Base-by-base conservation (phyloP, 2,797 vertebrate species). In the Streptopelia turtur region DNA sequence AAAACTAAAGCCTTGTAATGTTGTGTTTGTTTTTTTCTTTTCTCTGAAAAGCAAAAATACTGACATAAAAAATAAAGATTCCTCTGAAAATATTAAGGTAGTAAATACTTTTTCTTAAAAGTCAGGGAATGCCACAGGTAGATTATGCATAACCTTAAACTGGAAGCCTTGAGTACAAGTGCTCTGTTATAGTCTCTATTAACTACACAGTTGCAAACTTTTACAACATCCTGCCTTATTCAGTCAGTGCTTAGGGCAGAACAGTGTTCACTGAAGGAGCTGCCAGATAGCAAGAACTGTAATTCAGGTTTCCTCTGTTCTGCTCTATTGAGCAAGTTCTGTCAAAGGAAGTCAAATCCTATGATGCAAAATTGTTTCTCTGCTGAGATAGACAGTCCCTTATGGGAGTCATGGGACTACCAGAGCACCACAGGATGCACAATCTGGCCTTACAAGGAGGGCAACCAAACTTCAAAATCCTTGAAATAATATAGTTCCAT, bases 271-370 rank as follows among this genome's bases (percentile, higher is more conserved):
- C 24, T 35, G 37, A 72, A 61, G 39, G 8, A 77, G 20, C 30
- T 83, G 22, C 22, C 22, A 66, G 30, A 33, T 47, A 33, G 16
- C 13, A 10, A 71, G 24, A 71, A 15, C 6, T 28, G 11, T 43
- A 61, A 47, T 25, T 61, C 53, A 68, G 15, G 15, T 25, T 81
- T 8, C 10, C 31, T 49, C 60, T 0, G 0, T 41, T 83, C 22
- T 79, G 28, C 16, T 41, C 9, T 28, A 1, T 47, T 56, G 20
- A 65, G 12, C 0, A 0, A 47, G 5, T 11, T 74, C 59, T 55
- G 20, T 10, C 49, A 66, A 9, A 3, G 7, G 30, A 59, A n/a
- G 33, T 11, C 8, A 66, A 79, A 80, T 53, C 21, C 25, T 45
- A 3, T 2, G 13, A 66, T 8, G 6, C 2, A 24, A 69, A 82